Conservation (phyloP, 2,113 vertebrate species). For the Pyxicephalus adspersus region DNA sequence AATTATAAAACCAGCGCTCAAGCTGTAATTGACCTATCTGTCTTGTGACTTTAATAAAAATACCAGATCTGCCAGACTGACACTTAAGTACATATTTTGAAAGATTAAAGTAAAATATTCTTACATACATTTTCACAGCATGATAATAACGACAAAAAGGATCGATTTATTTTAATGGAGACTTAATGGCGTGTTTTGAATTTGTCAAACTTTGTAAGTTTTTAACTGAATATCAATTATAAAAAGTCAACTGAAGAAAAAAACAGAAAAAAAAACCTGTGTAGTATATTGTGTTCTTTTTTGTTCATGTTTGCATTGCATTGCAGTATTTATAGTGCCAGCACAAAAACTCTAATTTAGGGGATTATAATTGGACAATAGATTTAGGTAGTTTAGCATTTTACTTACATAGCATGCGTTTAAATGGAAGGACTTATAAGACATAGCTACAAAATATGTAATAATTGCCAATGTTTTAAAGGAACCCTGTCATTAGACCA, state of each 20-base stretch:
- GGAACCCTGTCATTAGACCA: too few species aligned
- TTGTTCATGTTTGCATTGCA: constrained; percentile 8
- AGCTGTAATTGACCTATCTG: constrained; percentile 42
- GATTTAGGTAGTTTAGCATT: too few species aligned
- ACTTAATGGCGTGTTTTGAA: background rate
- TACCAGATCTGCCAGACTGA: constrained; percentile 25
- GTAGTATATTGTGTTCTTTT: background rate
- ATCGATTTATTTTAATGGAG: background rate
- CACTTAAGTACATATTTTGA: constrained; percentile 28
- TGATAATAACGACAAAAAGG: constrained; percentile 16
- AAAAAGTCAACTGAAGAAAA: background rate
- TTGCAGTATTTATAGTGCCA: too few species aligned
- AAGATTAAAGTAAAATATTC: constrained; percentile 35
- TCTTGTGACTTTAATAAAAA: constrained; percentile 50
- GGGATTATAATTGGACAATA: too few species aligned
- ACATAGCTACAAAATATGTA: too few species aligned
- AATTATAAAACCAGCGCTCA: constrained; percentile 24
- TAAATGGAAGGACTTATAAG: too few species aligned
- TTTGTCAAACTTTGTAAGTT: constrained; percentile 3
- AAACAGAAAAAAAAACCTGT: background rate
- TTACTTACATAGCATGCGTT: too few species aligned
- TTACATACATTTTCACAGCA: background rate
- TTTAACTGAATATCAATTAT: background rate
- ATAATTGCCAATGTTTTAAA: too few species aligned
- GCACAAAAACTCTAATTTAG: too few species aligned